A percentile compares a stretch with the other conserved stretches of the same genome.
phyloP scores from a whole-genome alignment of 30 jellyfish, hydroid and myxozoan genomes.

The Hydractinia echinata region DNA sequence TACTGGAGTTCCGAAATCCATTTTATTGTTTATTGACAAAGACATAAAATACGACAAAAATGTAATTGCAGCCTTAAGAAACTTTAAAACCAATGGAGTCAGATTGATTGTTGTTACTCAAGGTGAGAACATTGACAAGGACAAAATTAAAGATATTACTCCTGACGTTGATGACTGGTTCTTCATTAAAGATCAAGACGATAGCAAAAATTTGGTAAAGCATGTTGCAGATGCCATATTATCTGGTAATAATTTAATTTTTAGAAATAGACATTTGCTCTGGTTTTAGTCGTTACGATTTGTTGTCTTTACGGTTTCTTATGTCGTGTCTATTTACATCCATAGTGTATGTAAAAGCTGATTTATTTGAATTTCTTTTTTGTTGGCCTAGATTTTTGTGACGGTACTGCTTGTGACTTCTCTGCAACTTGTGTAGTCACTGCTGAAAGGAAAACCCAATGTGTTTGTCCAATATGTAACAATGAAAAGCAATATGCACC shows the following conservation, averaged over 20 bases:
- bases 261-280: too few relatives aligned
- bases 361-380: background rate
- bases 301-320: too few relatives aligned
- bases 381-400: constrained; percentile 35
- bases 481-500: constrained; percentile 26
- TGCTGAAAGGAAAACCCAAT: constrained; percentile 52
- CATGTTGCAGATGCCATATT: constrained; percentile 52
- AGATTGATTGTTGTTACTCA: background rate
- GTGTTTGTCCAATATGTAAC: constrained; percentile 63
- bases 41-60: background rate
- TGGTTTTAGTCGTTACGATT: too few relatives aligned
- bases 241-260: constrained; percentile 34
- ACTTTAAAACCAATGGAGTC: background rate
- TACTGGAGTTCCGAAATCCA: constrained; percentile 42
- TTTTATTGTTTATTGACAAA: constrained; percentile 36
- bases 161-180: background rate
- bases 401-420: constrained; percentile 36
- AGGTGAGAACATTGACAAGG: background rate
- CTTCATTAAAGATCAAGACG: constrained; percentile 36
- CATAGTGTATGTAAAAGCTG: too few relatives aligned
- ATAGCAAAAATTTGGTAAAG: constrained; percentile 21
- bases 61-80: background rate
- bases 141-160: background rate
- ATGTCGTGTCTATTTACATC: too few relatives aligned
- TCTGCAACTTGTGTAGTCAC: constrained; percentile 35